phyloP scores from a whole-genome alignment of 2,113 vertebrate genomes.

The Zapus hudsonius region DNA sequence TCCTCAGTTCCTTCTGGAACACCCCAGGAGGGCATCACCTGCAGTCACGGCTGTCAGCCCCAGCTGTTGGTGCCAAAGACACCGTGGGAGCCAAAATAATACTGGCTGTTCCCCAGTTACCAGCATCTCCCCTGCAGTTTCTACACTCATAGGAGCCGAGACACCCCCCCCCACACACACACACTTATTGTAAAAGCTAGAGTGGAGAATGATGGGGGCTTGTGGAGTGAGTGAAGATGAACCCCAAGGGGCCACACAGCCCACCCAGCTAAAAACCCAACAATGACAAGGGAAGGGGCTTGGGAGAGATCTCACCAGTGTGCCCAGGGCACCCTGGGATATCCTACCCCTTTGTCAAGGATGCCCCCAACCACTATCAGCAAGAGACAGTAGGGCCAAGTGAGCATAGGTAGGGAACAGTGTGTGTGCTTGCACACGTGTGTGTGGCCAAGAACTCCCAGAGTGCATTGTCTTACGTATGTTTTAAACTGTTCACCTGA shows the following conservation, averaged over 20 bases:
- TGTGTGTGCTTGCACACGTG: background rate
- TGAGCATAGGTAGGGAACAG: background rate
- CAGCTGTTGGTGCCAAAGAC: background rate
- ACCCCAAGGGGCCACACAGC: background rate
- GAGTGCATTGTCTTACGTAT: background rate
- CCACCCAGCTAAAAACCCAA: too few relatives aligned
- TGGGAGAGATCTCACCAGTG: background rate
- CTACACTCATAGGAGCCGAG: background rate
- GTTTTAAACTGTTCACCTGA: background rate
- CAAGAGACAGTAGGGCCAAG: rapidly evolving
- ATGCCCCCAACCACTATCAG: background rate
- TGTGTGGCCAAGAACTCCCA: background rate
- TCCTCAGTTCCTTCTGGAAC: background rate
- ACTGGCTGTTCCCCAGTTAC: background rate
- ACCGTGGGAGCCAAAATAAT: rapidly evolving
- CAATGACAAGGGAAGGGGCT: background rate
- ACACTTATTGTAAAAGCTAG: background rate
- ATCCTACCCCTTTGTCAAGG: rapidly evolving
- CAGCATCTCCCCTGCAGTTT: background rate
- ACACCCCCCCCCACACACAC: background rate
- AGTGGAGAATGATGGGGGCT: too few relatives aligned
- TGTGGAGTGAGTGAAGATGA: too few relatives aligned
- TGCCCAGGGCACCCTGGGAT: rapidly evolving
- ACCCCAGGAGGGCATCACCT: background rate
- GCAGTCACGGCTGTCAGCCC: background rate